Evolutionary conservation across 2,888 invertebrate genomes (phyloP).

Genomic region (Mesorhabditis spiculigera): DNA sequence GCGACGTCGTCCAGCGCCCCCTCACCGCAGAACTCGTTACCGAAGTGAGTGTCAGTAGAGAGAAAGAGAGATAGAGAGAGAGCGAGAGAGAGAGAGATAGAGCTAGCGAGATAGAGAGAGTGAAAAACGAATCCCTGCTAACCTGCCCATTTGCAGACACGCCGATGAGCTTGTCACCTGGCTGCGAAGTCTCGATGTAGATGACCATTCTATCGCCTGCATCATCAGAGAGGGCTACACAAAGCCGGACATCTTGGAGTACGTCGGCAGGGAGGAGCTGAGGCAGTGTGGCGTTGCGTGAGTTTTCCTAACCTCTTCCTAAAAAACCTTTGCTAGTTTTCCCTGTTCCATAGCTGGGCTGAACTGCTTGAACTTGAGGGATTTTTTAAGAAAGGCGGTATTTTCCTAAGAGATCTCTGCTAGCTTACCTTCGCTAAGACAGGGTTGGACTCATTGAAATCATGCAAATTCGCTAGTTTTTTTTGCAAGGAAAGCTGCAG

Average conservation of each 20-base stretch:
- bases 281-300: slow-evolving; percentile 75
- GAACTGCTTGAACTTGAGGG: too few species aligned
- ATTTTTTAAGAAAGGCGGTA: too few species aligned
- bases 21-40: not conserved
- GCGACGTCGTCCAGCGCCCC: slow-evolving; percentile 5
- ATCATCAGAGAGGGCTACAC: slow-evolving; percentile 73
- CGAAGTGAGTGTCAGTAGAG: not conserved
- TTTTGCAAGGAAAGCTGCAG: too few species aligned
- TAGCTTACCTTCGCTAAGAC: too few species aligned
- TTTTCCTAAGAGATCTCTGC: too few species aligned
- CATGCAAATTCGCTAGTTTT: too few species aligned
- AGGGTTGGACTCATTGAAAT: too few species aligned
- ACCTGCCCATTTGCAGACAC: not conserved
- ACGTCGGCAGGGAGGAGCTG: slow-evolving; percentile 79
- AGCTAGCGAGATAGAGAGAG: too few species aligned
- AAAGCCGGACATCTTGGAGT: slow-evolving; percentile 75
- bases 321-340: too few species aligned
- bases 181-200: slow-evolving; percentile 72
- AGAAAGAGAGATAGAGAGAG: too few species aligned
- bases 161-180: slow-evolving; percentile 72
- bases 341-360: too few species aligned
- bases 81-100: too few species aligned
- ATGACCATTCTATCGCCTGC: slow-evolving; percentile 69
- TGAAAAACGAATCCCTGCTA: not conserved
- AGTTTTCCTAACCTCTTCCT: slow-evolving; percentile 12